phyloP scores from a whole-genome alignment of 2,797 vertebrate genomes.

The Gambelia wislizenii region DNA sequence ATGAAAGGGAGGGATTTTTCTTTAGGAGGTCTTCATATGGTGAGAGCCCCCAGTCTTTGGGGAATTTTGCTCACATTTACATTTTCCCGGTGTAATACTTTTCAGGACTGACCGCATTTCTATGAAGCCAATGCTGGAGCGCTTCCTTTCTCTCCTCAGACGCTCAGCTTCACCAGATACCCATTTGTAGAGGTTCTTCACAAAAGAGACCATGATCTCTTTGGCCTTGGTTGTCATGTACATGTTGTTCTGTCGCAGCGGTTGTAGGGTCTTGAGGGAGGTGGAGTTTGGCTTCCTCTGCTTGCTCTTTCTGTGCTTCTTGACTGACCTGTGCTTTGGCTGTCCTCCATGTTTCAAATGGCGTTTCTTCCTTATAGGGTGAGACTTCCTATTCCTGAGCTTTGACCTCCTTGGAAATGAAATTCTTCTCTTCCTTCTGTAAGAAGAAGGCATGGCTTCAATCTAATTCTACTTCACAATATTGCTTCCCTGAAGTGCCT shows the following conservation, averaged over 20 bases:
- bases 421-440: slow-evolving; percentile 7
- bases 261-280: background rate
- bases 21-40: slow-evolving; percentile 6
- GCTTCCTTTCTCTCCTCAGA: slow-evolving; percentile 17
- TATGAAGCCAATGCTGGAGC: slow-evolving; percentile 14
- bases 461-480: background rate
- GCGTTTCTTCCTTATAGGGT: background rate
- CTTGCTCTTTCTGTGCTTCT: background rate
- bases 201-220: slow-evolving; percentile 25
- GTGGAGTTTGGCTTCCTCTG: background rate
- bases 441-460: slow-evolving; percentile 22
- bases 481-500: slow-evolving; percentile 18
- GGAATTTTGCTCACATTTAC: background rate
- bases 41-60: background rate
- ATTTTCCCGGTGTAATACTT: slow-evolving; percentile 15
- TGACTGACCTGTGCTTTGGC: slow-evolving; percentile 7
- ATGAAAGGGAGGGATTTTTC: slow-evolving; percentile 23
- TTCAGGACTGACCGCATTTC: slow-evolving; percentile 35
- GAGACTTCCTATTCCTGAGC: background rate
- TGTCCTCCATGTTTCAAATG: background rate
- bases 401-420: background rate
- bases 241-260: background rate
- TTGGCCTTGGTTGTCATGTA: slow-evolving; percentile 42
- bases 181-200: slow-evolving; percentile 40
- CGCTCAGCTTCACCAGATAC: slow-evolving; percentile 35